Evolutionary conservation across 92 coral and sea anemone species (phyloP), one percentile per base, ranked within the genome.

Genomic region (Epizoanthus rinbou): DNA sequence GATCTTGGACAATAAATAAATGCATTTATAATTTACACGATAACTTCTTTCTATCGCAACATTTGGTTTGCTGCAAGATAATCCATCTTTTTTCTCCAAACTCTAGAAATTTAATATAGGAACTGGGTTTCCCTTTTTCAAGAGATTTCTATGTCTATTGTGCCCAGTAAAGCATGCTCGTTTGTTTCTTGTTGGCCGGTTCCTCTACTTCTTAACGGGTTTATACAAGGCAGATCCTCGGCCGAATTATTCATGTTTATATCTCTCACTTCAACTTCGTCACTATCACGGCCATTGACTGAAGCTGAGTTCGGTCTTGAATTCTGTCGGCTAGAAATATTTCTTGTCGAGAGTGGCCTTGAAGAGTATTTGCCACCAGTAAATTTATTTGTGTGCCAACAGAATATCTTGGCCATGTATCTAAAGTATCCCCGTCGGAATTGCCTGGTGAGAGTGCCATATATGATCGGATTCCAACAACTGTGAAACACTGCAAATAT

Each of bases 401-500:
- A 78, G 45, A 62, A 78, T 16, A 78, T 17, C 39, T 78, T 78
- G 8, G 69, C 18, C 82, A 78, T 78, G 16, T 78, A 78, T 1
- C 43, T 70, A 8, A 78, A 11, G 84, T 93, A 93, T 4, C 97
- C 97, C 6, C 90, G 92, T 7, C 97, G 92, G 41, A 93, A 93
- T 67, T 89, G 97, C 31, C 92, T 84, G 15, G 95, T 87, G 19
- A 93, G 74, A 4, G 95, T 93, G 47, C 97, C 95, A 66, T 96
- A 96, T 3, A 94, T 88, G 9, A 96, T 85, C 1, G 99, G 99
- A 64, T 96, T 96, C 23, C 92, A 69, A 33, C 98, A 94, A 69
- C 99, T 90, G 88, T 96, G 95, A 69, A 96, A 86, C 69, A 96
- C 98, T 13, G 98, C 92, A 0, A 87, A 82, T 53, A 94, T 92